Evolutionary conservation across 2,113 vertebrate species (phyloP), one percentile per base, ranked within the genome.

Genomic region (Dascyllus trimaculatus): DNA sequence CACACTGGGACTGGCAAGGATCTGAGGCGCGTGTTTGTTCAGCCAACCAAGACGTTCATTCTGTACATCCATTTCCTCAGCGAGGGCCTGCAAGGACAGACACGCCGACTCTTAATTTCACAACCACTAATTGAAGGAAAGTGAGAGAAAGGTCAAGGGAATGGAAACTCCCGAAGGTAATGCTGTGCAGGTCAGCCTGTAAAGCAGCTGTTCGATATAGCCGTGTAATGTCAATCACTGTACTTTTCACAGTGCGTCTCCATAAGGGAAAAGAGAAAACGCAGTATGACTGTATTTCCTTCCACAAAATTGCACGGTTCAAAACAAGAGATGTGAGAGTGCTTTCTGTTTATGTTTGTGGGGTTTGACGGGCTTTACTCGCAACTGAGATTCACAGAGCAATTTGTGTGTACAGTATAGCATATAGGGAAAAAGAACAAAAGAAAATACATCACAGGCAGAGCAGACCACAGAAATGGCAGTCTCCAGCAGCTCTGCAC

Each of bases 21-120:
- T 89, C 66, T 96, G 96, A 63, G 96, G 80, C 56, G 95, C 96
- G 6, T 92, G 93, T 83, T 95, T 95, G 85, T 97, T 99, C 64
- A 99, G 81, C 97, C 96, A 98, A 24, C 94, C 93, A 15, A 98
- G 92, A 19, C 92, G 96, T 51, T 96, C 95, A 26, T 93, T 95
- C 75, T 97, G 94, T 1, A 71, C 14, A 15, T 97, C 96, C 93
- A 97, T 94, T 67, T 99, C 95, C 60, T 94, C 92, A 13, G 87
- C 93, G 51, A 98, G 85, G 5, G 93, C 92, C 97, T 99, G 70
- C 62, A 22, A 68, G 65, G 48, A 48, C 25, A 62, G 25, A 45
- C 32, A 4, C 38, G 35, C 8, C 6, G n/a, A 69, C 14, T 2
- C 43, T 74, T 75, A 9, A 67, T 57, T 62, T 48, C 29, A 73